Evolutionary conservation across 2,797 vertebrate species (phyloP), one percentile per base, ranked within the genome.

Genomic region (Leptatherina wallacei): DNA sequence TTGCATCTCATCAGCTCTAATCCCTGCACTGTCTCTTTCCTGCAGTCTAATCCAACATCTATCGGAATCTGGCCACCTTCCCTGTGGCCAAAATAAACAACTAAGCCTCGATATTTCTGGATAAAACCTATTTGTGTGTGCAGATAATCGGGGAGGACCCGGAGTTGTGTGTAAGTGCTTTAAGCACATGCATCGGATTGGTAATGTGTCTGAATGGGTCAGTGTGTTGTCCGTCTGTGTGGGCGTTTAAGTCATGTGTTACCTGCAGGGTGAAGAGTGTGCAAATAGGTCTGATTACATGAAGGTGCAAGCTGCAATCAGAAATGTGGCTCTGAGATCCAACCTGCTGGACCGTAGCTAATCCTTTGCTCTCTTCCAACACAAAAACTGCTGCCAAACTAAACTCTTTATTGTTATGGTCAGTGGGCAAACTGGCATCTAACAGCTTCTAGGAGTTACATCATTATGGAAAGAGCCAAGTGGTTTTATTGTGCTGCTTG

Each of bases 41-140:
- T 87, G 84, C 78, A 71, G 64, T 85, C 89, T 94, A 93, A 94
- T 92, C 92, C 93, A 84, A 74, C 92, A 86, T 90, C 91, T 91
- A 91, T 91, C 85, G 88, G 83, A 82, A 88, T 85, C 65, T 85
- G 89, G 81, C 82, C 85, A 89, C 85, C 82, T 92, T 93, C 84
- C 79, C 90, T 77, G 89, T 84, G 85, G 85, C 83, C 85, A 91
- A 89, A 93, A 92, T 83, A 91, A 85, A 83, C 85, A 82, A 73
- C 82, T 86, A 85, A 92, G 78, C 88, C 85, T 59, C 68, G 67
- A 90, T 88, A 90, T 91, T 92, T 87, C 89, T 65, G 88, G 91
- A 88, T 66, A 76, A 75, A 85, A 82, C 84, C 81, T 83, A 89
- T 86, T 86, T 90, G 80, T 85, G 83, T 73, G 85, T 52, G 73